Percentiles rank a stretch among this genome's conserved stretches.
Conservation (phyloP, 1,140 invertebrate genomes). For the Pygmarrhopalites habei region DNA sequence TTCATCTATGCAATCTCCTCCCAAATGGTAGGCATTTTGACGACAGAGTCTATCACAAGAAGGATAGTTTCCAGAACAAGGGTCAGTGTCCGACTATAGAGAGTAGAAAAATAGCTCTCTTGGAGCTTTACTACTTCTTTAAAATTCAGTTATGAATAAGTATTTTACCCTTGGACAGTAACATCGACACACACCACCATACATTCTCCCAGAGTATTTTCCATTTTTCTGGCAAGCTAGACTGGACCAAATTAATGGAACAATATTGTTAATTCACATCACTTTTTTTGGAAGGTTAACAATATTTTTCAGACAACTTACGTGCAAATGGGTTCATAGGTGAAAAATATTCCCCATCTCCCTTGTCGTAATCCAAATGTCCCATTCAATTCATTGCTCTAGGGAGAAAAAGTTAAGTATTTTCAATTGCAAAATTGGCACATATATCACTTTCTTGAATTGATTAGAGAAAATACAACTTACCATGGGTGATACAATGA, state of each 20-base stretch:
- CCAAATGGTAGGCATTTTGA: neutral
- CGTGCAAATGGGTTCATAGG: slow-evolving; percentile 4
- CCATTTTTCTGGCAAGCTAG: slow-evolving; percentile 2
- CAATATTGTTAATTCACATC: too few species aligned
- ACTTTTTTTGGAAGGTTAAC: too few species aligned
- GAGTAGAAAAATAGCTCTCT: neutral
- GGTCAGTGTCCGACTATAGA: neutral
- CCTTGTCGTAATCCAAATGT: slow-evolving; percentile 5
- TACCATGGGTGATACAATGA: too few species aligned
- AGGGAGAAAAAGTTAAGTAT: too few species aligned
- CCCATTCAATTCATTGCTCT: too few species aligned
- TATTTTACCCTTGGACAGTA: slow-evolving; percentile 10
- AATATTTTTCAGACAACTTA: too few species aligned
- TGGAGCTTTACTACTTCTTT: neutral
- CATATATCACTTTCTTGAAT: too few species aligned
- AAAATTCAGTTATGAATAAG: neutral
- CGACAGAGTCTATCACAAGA: slow-evolving; percentile 2
- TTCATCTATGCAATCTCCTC: slow-evolving; percentile 5
- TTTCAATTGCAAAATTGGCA: too few species aligned
- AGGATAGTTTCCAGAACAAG: neutral
- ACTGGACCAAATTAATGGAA: too few species aligned
- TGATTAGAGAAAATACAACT: too few species aligned
- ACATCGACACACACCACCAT: slow-evolving; percentile 9
- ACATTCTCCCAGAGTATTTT: slow-evolving; percentile 6
- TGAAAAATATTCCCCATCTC: neutral